Evolutionary conservation across 1,140 invertebrate species (phyloP).

Genomic region (Branchinecta lindahli): DNA sequence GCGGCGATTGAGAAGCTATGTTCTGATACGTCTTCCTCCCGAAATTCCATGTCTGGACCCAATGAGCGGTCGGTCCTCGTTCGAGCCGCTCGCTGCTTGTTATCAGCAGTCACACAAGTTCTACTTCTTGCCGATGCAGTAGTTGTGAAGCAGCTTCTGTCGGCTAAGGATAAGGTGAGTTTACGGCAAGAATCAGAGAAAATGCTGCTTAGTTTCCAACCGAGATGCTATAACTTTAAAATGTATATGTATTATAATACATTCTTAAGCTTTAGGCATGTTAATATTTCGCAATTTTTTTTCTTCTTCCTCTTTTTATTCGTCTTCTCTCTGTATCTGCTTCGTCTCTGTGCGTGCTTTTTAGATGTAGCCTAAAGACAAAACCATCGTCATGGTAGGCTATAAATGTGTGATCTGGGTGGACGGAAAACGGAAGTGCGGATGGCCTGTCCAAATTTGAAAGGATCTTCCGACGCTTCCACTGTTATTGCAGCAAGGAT

Average conservation of each 20-base stretch:
- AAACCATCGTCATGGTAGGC: too few relatives aligned
- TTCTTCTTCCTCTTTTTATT: too few relatives aligned
- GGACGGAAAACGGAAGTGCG: too few relatives aligned
- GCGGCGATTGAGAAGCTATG: conserved; percentile 76
- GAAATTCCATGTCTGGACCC: conserved; percentile 23
- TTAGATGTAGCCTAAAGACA: too few relatives aligned
- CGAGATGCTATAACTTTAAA: conserved; percentile 1
- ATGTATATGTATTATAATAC: background rate
- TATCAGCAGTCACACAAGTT: conserved; percentile 88
- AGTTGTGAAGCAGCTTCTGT: conserved; percentile 86
- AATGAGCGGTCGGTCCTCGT: conserved; percentile 46
- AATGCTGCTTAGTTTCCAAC: background rate
- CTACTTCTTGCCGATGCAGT: conserved; percentile 96
- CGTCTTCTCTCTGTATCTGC: too few relatives aligned
- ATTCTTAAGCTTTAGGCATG: conserved; percentile 9
- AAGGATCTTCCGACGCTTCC: too few relatives aligned
- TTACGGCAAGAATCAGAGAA: background rate
- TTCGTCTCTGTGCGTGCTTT: too few relatives aligned
- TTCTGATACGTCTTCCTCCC: conserved; percentile 31
- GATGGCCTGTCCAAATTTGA: too few relatives aligned
- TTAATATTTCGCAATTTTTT: too few relatives aligned
- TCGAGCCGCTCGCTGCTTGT: conserved; percentile 73
- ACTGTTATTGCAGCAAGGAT: too few relatives aligned
- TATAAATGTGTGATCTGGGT: too few relatives aligned
- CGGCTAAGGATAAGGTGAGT: conserved; percentile 85